A percentile compares a stretch with the other conserved stretches of the same genome.
These are phyloP conservation scores for Allacma fusca DNA, from an alignment of 2,888 invertebrate species.

Conservation along the genomic window DNA sequence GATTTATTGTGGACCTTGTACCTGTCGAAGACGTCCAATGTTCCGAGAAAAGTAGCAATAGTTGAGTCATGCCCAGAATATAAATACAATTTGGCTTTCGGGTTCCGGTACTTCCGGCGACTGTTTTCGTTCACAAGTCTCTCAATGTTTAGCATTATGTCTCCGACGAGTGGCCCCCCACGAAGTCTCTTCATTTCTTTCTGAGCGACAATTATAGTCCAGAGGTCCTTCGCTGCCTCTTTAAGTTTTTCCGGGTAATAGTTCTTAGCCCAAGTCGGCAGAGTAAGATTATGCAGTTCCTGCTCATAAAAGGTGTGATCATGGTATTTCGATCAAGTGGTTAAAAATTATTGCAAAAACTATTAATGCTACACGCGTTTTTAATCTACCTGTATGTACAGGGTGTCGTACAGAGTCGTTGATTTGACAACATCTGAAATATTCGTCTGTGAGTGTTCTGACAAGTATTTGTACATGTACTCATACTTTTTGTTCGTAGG, in stretches of 20 bases:
- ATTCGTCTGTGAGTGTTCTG: conserved; percentile 70
- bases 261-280: conserved; percentile 72
- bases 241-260: conserved; percentile 69
- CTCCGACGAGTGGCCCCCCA: conserved; percentile 66
- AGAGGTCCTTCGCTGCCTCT: conserved; percentile 28
- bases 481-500: conserved; percentile 66
- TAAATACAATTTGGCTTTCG: conserved; percentile 68
- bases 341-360: too few relatives aligned
- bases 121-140: conserved; percentile 62
- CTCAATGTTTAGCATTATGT: conserved; percentile 72
- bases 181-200: conserved; percentile 49
- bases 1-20: too few relatives aligned
- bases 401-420: conserved; percentile 73
- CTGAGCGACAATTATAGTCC: conserved; percentile 33
- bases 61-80: conserved; percentile 80
- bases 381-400: conserved; percentile 70
- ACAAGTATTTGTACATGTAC: conserved; percentile 73
- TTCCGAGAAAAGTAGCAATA: conserved; percentile 72
- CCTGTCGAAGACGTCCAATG: conserved; percentile 72
- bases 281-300: conserved; percentile 68
- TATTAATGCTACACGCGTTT: too few relatives aligned
- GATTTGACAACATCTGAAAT: conserved; percentile 69
- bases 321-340: too few relatives aligned
- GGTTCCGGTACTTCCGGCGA: conserved; percentile 17
- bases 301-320: too few relatives aligned